phyloP scores from a whole-genome alignment of 1,140 invertebrate species.

The Hydropsyche tenuis region DNA sequence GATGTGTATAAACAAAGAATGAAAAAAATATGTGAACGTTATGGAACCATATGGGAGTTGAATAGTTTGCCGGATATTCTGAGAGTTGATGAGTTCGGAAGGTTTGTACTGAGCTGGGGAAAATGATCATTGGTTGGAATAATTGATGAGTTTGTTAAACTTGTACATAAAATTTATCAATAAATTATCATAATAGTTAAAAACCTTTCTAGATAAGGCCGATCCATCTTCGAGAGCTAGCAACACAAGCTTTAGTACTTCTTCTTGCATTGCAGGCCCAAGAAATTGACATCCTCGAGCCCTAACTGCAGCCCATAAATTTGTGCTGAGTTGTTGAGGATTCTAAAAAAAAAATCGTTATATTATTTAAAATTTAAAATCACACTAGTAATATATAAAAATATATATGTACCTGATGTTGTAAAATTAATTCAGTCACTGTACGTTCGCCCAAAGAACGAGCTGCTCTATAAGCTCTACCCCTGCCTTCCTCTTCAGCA shows the following conservation, averaged over 20 bases:
- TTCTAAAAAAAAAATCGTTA: constrained; percentile 64
- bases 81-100: no score
- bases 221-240: constrained; percentile 95
- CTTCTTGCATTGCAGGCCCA: constrained; percentile 99
- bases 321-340: constrained; percentile 88
- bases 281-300: constrained; percentile 98
- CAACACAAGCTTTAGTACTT: constrained; percentile 93
- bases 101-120: no score
- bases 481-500: constrained; percentile 85
- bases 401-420: constrained; percentile 68
- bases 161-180: constrained; percentile 45
- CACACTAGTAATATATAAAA: background rate
- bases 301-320: constrained; percentile 96
- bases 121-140: no score
- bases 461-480: constrained; percentile 82
- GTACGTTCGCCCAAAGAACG: constrained; percentile 92
- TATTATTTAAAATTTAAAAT: no score
- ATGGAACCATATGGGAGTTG: no score
- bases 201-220: constrained; percentile 88
- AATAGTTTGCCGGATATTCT: no score
- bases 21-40: no score
- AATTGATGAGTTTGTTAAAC: no score
- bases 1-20: background rate
- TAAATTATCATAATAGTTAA: background rate
- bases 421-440: constrained; percentile 92